Conservation (phyloP, 2,113 vertebrate genomes). For the Poecile atricapillus region DNA sequence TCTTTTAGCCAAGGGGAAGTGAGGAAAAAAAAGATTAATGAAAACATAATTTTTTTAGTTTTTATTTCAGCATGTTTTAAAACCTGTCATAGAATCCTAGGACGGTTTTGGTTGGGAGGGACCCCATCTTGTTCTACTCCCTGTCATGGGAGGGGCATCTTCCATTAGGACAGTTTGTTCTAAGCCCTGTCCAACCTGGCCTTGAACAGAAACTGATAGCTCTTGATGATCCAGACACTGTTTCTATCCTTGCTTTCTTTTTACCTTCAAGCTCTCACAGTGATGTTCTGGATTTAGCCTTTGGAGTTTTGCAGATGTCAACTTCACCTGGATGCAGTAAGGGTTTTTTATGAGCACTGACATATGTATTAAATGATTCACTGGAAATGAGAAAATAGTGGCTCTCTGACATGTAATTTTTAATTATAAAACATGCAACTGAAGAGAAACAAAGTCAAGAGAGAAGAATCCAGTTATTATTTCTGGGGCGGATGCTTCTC, state of each 20-base stretch:
- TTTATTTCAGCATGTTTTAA: neutral
- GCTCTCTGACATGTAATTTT: neutral
- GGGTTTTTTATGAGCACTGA: neutral
- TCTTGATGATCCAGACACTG: neutral
- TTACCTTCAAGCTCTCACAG: neutral
- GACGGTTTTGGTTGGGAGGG: neutral
- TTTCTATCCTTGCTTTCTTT: neutral
- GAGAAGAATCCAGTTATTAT: neutral
- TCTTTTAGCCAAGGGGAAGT: neutral
- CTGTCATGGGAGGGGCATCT: neutral
- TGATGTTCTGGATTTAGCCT: neutral
- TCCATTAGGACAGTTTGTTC: neutral
- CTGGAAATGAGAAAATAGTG: neutral
- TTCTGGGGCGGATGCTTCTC: neutral
- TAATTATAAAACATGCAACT: neutral
- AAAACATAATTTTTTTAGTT: neutral
- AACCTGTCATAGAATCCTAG: neutral
- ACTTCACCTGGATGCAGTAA: neutral
- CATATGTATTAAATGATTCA: neutral
- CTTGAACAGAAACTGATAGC: neutral
- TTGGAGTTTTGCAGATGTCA: neutral
- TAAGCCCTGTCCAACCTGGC: neutral
- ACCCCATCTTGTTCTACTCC: neutral
- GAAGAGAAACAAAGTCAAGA: neutral
- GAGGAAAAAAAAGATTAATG: neutral